Percentiles rank a stretch among this genome's conserved stretches.
phyloP scores from a whole-genome alignment of 2,888 invertebrate species.

The Belgica antarctica region DNA sequence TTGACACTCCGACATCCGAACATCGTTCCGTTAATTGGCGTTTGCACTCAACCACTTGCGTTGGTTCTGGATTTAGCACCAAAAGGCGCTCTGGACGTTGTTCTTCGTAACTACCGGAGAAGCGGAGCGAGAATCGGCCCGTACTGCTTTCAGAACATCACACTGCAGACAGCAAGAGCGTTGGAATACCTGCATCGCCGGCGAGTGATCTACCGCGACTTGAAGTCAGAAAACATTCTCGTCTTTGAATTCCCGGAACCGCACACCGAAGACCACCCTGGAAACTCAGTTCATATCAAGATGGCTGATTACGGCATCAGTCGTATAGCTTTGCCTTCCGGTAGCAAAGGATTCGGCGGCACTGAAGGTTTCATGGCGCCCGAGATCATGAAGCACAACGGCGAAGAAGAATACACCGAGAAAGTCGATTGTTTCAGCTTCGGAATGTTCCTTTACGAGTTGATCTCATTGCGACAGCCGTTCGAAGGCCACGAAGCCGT shows the following conservation, averaged over 20 bases:
- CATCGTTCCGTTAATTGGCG: constrained; percentile 88
- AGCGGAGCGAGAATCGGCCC: constrained; percentile 79
- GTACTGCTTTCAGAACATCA: constrained; percentile 77
- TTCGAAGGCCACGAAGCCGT: constrained; percentile 96
- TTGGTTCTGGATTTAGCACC: constrained; percentile 67
- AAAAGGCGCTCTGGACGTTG: constrained; percentile 81
- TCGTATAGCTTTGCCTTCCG: constrained; percentile 80
- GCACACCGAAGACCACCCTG: constrained; percentile 61
- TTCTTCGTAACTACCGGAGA: constrained; percentile 79
- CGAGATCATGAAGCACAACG: constrained; percentile 96
- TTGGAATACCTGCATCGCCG: constrained; percentile 92
- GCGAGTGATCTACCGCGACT: constrained; percentile 78
- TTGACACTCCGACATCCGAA: constrained; percentile 81
- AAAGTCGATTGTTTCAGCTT: constrained; percentile 99
- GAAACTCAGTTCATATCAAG: constrained; percentile 78
- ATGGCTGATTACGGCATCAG: constrained; percentile 97
- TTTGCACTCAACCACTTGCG: constrained; percentile 84
- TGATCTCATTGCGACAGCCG: constrained; percentile 87
- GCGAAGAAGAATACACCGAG: constrained; percentile 97
- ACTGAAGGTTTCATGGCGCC: constrained; percentile 99
- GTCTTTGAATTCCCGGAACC: constrained; percentile 95
- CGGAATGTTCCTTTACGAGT: constrained; percentile 97
- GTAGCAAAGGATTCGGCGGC: constrained; percentile 96
- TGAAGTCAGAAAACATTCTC: constrained; percentile 93
- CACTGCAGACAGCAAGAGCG: constrained; percentile 89